A percentile compares a stretch with the other conserved stretches of the same genome.
Evolutionary conservation across 2,888 invertebrate species (phyloP).

Genomic region (Serripes groenlandicus): DNA sequence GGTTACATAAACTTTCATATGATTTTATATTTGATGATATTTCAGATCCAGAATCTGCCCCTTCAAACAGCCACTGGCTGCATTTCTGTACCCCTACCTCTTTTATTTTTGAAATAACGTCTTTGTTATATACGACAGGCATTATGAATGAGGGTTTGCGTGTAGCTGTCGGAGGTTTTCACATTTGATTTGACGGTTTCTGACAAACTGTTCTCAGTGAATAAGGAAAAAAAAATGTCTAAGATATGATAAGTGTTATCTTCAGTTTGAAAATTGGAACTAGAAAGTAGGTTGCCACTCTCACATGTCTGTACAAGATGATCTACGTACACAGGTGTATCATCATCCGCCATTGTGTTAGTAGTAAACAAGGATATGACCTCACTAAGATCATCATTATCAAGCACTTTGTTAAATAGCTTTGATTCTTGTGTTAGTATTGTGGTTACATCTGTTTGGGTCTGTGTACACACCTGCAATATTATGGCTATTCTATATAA

Average conservation of each 20-base stretch:
- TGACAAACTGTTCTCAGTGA: background rate
- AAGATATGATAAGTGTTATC: background rate
- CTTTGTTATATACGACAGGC: background rate
- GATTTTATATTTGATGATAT: background rate
- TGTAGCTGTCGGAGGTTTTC: background rate
- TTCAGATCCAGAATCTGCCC: background rate
- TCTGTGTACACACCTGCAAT: too few relatives aligned
- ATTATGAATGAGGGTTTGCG: background rate
- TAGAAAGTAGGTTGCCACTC: background rate
- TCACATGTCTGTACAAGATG: background rate
- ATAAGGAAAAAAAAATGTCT: too few relatives aligned
- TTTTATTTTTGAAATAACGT: background rate
- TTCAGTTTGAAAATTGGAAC: background rate
- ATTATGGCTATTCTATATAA: too few relatives aligned
- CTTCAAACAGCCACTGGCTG: background rate
- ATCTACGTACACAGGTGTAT: slow-evolving; percentile 8
- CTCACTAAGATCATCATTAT: background rate
- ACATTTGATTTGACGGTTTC: background rate
- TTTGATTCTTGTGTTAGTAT: slow-evolving; percentile 9
- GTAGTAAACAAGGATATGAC: background rate
- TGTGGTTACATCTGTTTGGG: too few relatives aligned
- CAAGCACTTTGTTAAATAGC: background rate
- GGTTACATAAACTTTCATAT: background rate
- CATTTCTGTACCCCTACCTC: background rate
- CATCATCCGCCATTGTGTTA: background rate